Conservation (phyloP, 1,140 invertebrate genomes). For the Oreohelix idahoensis region DNA sequence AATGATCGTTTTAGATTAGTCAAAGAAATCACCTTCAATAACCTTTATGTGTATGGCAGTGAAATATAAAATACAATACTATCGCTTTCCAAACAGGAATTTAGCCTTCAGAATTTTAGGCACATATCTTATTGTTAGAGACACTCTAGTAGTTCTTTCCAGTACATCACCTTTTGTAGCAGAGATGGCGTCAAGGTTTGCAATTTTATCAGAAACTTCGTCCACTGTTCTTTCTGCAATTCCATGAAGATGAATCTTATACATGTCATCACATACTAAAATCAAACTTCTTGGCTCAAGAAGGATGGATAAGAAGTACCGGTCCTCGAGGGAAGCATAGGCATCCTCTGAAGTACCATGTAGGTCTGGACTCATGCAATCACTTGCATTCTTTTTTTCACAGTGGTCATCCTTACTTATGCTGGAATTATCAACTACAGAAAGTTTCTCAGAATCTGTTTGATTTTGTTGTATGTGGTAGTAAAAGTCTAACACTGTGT, state of each 20-base stretch:
- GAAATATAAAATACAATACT: background rate
- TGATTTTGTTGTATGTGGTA: constrained; percentile 64
- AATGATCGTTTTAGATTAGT: too few species aligned
- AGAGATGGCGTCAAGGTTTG: constrained; percentile 78
- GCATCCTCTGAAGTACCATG: constrained; percentile 37
- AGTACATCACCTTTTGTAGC: constrained; percentile 71
- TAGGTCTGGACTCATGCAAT: background rate
- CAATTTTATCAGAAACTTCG: constrained; percentile 77
- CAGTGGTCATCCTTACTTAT: background rate
- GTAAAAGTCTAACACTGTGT: constrained; percentile 90
- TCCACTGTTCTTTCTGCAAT: constrained; percentile 86
- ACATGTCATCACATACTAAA: constrained; percentile 87
- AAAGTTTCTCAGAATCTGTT: background rate
- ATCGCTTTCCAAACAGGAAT: constrained; percentile 67
- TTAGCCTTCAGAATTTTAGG: constrained; percentile 86
- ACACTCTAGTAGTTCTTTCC: constrained; percentile 83
- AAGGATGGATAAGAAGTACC: constrained; percentile 78
- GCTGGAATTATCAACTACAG: background rate
- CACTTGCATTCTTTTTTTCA: background rate
- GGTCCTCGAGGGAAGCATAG: constrained; percentile 59
- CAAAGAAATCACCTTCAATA: too few species aligned
- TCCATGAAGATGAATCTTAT: constrained; percentile 89
- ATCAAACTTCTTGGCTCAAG: constrained; percentile 91
- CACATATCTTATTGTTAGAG: constrained; percentile 94
- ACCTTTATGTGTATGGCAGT: too few species aligned